A percentile compares a stretch with the other conserved stretches of the same genome.
Conservation (phyloP, 2,797 vertebrate genomes). For the Cebuella pygmaea region DNA sequence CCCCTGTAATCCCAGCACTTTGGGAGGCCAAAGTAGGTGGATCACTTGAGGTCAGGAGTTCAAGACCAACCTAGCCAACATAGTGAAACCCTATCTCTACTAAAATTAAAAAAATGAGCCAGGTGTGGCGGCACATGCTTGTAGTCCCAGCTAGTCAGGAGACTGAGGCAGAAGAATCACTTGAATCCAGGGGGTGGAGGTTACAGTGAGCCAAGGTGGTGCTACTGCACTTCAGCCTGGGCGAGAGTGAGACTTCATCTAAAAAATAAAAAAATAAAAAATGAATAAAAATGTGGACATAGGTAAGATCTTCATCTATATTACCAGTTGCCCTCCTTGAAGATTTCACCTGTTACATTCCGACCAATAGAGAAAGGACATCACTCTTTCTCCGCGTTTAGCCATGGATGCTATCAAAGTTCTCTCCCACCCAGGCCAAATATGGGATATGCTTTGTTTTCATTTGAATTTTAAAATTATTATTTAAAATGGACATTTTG, state of each 20-base stretch:
- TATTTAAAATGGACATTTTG: background rate
- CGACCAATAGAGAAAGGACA: background rate
- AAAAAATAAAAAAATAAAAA: background rate
- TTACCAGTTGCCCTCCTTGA: background rate
- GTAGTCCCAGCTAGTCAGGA: background rate
- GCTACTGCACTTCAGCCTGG: background rate
- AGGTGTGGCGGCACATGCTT: fast-evolving
- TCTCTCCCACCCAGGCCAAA: background rate
- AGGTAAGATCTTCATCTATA: background rate
- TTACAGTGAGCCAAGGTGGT: background rate
- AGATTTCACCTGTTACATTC: background rate
- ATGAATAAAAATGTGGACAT: background rate
- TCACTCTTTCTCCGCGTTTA: background rate
- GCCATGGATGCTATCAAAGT: background rate
- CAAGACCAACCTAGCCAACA: background rate
- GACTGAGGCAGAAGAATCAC: background rate
- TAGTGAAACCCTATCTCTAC: background rate
- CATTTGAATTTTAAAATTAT: background rate
- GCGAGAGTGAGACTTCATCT: background rate
- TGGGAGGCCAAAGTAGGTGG: background rate
- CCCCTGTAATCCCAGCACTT: background rate
- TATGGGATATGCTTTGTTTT: background rate
- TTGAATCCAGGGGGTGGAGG: background rate
- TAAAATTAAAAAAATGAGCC: background rate
- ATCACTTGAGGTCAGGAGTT: background rate